phyloP scores from a whole-genome alignment of 2,113 vertebrate genomes.

The Mustelus asterias region DNA sequence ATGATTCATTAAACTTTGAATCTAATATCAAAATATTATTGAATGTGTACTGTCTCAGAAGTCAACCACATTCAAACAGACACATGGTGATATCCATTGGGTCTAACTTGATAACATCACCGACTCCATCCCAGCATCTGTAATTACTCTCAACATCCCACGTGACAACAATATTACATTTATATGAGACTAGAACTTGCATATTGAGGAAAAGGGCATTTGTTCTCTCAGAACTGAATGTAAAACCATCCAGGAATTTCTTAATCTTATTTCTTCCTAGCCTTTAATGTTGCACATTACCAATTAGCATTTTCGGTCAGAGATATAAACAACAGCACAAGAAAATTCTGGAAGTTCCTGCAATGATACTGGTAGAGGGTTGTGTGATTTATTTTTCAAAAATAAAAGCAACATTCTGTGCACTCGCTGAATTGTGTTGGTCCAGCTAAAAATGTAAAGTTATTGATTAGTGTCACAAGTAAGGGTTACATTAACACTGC shows the following conservation, averaged over 20 bases:
- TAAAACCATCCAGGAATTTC: not conserved
- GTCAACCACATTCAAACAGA: not conserved
- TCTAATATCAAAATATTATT: conserved; percentile 22
- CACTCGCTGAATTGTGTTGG: not conserved
- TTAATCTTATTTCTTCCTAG: not conserved
- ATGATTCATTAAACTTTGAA: not conserved
- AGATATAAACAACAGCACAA: not conserved
- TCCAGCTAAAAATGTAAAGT: not conserved
- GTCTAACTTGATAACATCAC: not conserved
- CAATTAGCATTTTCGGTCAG: not conserved
- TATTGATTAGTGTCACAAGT: too few relatives aligned
- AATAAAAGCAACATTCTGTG: not conserved
- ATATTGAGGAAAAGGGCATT: not conserved
- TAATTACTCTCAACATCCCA: not conserved
- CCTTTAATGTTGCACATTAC: not conserved
- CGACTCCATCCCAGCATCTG: not conserved
- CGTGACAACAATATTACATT: not conserved
- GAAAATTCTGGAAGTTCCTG: not conserved
- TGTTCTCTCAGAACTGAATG: not conserved
- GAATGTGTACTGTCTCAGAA: not conserved
- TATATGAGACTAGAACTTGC: not conserved
- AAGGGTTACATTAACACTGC: too few relatives aligned
- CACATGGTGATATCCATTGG: not conserved
- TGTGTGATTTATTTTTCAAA: not conserved
- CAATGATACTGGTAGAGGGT: not conserved